Evolutionary conservation across 2,113 vertebrate genomes (phyloP), one percentile per base, ranked within the genome.

Genomic region (Myanophis thanlyinensis): DNA sequence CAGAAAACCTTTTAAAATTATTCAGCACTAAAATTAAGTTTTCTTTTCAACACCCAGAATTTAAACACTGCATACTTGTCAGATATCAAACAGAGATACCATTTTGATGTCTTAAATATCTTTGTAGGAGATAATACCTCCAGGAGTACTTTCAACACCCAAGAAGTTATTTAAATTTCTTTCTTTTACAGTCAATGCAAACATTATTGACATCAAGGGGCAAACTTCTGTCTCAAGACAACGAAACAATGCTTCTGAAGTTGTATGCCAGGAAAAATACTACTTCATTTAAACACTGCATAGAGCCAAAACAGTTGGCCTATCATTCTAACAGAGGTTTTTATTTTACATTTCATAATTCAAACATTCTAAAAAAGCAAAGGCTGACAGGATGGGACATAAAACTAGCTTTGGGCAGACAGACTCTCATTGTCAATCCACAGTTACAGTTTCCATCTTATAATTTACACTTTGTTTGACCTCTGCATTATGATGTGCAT

Each of bases 1-100:
- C 92, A 95, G 88, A 92, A 59, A 93, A 94, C 94, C 95, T 94
- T 94, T 93, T 94, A 93, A 94, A 95, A 91, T 94, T 95, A 95
- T 95, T 94, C 94, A 96, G 96, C 91, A 93, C 92, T 91, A 94
- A 96, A 90, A 96, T 96, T 95, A 96, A 92, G 56, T 85, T 90
- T 93, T 84, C 90, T 92, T 92, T 92, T 47, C 87, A 91, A 89
- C 62, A 73, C 94, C 95, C 93, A 89, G 93, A 92, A 95, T 93
- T 94, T 91, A 95, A 96, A 92, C 18, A 95, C 91, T 92, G 95
- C 48, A 51, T 53, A 85, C 92, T 93, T 89, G 93, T 89, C 84
- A 51, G 86, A 92, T 85, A 62, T 47, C 44, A 89, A 56, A 80
- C 8, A 40, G 27, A 53, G 25, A 62, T 85, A 51, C n/a, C 23